Base-by-base conservation (phyloP, 2,888 invertebrate species). In the Tipula vernalis region DNA sequence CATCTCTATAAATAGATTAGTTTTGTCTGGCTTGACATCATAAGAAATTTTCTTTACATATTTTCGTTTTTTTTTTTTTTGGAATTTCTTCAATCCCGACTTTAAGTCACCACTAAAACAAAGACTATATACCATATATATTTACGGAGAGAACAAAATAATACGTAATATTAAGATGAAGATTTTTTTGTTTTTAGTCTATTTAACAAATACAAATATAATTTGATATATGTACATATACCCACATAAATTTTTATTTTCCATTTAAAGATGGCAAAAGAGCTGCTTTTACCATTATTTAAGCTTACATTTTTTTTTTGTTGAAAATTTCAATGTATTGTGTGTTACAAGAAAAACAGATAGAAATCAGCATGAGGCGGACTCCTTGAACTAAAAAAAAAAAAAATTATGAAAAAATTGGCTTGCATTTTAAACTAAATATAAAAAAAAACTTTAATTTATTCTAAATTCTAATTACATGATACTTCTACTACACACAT, bases 91-190 rank as follows among this genome's bases (percentile, higher is more conserved):
- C 71, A 71, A 28, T 71, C 28, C 71, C 71, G 71, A 71, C 71
- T 71, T 71, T 71, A 71, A 71, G 71, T 71, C 71, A 71, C 71
- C 71, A 71, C 71, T 71, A 71, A 71, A 71, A 71, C 71, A 71
- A 71, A 71, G 71, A 71, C 71, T 71, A 28, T 18, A 57, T n/a
- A n/a, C n/a, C n/a, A n/a, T 28, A 28, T 28, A 28, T 28, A 28
- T 28, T 28, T 28, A 28, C 28, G 28, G 71, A 71, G 10, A 10
- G 28, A 71, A 28, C 18, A 28, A 71, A 28, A 18, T 18, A 71
- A 28, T 28, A 5, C n/a, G 28, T 18, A n/a, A n/a, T n/a, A n/a
- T n/a, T n/a, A 71, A 71, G 71, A 71, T 57, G 18, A 28, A 71
- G 28, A 71, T 71, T 71, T 51, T 71, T 71, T 28, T 51, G 8